Evolutionary conservation across 2,888 invertebrate species (phyloP).

Genomic region (Pristionchus japonicus): DNA sequence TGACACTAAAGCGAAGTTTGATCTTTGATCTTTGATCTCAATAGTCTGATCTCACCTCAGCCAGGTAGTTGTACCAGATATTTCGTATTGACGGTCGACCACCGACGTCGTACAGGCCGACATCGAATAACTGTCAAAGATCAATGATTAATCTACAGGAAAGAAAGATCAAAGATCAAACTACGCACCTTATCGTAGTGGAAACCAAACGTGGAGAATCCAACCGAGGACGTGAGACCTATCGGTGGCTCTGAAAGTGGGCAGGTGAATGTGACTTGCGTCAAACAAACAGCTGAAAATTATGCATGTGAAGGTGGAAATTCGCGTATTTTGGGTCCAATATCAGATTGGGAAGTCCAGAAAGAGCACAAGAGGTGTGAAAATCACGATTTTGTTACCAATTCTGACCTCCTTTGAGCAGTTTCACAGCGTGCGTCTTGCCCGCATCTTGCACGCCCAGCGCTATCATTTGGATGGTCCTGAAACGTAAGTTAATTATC

Average conservation of each 20-base stretch:
- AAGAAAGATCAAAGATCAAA: not conserved
- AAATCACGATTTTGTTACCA: too few species aligned
- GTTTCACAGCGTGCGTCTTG: conserved; percentile 39
- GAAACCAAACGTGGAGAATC: conserved; percentile 14
- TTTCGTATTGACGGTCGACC: conserved; percentile 9
- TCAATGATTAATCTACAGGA: not conserved
- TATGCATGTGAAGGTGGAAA: not conserved
- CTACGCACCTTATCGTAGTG: conserved; percentile 14
- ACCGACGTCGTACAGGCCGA: conserved; percentile 31
- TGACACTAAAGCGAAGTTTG: conserved; percentile 45
- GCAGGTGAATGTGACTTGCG: not conserved
- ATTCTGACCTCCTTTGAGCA: conserved; percentile 25
- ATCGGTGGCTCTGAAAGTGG: not conserved
- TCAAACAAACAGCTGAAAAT: not conserved
- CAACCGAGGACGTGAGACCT: conserved; percentile 28
- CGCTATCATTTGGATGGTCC: conserved; percentile 35
- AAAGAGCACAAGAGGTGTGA: too few species aligned
- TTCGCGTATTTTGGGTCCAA: not conserved
- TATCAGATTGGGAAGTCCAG: not conserved
- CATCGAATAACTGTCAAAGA: conserved; percentile 25
- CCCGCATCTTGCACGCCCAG: conserved; percentile 42
- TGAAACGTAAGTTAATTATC: too few species aligned
- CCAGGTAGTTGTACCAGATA: conserved; percentile 45
- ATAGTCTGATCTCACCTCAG: conserved; percentile 39
- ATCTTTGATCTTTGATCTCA: not conserved